phyloP scores from a whole-genome alignment of 2,113 vertebrate species.

The Phylloscopus trochilus region DNA sequence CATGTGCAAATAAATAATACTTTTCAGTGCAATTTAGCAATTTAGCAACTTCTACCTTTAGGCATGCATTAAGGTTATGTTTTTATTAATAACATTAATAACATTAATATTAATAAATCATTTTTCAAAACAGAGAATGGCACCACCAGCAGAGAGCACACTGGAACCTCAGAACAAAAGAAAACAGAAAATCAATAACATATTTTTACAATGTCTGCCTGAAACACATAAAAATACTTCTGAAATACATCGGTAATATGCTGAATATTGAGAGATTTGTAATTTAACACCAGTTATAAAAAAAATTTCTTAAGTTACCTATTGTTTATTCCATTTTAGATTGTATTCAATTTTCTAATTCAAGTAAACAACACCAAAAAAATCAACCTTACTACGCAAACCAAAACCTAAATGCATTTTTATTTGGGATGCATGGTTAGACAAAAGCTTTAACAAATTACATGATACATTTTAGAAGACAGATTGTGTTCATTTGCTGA shows the following conservation, averaged over 20 bases:
- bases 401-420: slow-evolving; percentile 16
- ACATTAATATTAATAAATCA: too few relatives aligned
- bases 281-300: neutral
- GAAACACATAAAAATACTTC: slow-evolving; percentile 36
- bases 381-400: neutral
- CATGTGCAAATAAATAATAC: neutral
- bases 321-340: neutral
- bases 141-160: slow-evolving; percentile 56
- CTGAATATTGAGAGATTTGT: neutral
- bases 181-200: slow-evolving; percentile 34
- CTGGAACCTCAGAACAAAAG: slow-evolving; percentile 48
- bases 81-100: neutral
- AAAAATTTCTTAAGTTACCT: neutral
- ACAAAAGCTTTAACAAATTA: slow-evolving; percentile 66
- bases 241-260: slow-evolving; percentile 18
- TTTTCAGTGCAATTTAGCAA: neutral
- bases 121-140: slow-evolving; percentile 20
- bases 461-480: slow-evolving; percentile 58
- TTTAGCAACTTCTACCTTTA: neutral
- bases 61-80: neutral
- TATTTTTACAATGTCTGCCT: neutral
- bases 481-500: slow-evolving; percentile 71
- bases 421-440: slow-evolving; percentile 39
- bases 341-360: neutral
- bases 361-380: neutral